Percentiles rank a stretch among this genome's conserved stretches.
These are phyloP conservation scores for Scaptomyza pallida DNA, from an alignment of 1,140 invertebrate genomes.

Conservation along the genomic window DNA sequence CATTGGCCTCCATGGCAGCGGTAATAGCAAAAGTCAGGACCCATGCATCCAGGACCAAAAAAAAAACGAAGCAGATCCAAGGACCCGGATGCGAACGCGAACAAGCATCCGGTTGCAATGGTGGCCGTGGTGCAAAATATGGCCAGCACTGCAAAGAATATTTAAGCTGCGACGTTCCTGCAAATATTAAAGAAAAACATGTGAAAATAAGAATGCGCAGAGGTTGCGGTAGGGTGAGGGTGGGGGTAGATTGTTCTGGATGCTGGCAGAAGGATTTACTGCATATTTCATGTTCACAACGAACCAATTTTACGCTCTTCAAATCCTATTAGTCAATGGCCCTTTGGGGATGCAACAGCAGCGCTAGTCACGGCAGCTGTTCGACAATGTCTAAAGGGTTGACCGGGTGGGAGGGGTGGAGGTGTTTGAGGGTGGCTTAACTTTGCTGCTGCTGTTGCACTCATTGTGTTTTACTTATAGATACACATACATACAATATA, in stretches of 20 bases:
- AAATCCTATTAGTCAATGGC: conserved; percentile 84
- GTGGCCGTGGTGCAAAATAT: conserved; percentile 48
- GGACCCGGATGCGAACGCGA: conserved; percentile 5
- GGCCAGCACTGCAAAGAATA: conserved; percentile 65
- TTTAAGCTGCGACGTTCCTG: conserved; percentile 76
- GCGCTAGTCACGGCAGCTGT: conserved; percentile 51
- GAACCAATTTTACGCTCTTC: conserved; percentile 84
- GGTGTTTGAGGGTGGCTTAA: conserved; percentile 7
- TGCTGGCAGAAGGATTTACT: conserved; percentile 83
- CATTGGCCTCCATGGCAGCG: conserved; percentile 61
- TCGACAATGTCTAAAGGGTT: conserved; percentile 50
- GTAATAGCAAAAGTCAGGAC: conserved; percentile 74
- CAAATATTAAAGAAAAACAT: conserved; percentile 81
- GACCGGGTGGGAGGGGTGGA: conserved; percentile 6
- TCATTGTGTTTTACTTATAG: conserved; percentile 64
- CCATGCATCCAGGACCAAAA: conserved; percentile 14
- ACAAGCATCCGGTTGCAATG: conserved; percentile 29
- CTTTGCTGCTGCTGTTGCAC: conserved; percentile 52
- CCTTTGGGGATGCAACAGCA: conserved; percentile 68
- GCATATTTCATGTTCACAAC: conserved; percentile 84
- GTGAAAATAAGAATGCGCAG: conserved; percentile 39
- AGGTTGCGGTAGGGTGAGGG: not conserved
- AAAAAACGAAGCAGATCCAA: too few relatives aligned
- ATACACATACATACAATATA: conserved; percentile 24
- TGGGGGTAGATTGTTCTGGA: conserved; percentile 43